Conservation (phyloP, 2,888 invertebrate genomes). For the Apamea sordens region DNA sequence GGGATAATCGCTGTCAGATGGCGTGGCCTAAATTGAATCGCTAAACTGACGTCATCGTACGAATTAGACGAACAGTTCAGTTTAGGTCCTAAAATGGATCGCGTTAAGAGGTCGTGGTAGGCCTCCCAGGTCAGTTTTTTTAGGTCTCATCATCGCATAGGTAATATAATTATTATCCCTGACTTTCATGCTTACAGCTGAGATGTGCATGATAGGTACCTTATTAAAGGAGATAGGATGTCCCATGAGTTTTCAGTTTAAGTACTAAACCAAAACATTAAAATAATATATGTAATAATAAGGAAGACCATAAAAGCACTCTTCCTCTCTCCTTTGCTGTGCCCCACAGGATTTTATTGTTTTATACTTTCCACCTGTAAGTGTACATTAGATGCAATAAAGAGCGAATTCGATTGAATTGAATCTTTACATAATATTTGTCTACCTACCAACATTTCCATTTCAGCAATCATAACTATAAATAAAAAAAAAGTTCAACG, state of each 20-base stretch:
- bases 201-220: background rate
- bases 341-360: background rate
- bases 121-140: too few relatives aligned
- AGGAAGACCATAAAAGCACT: background rate
- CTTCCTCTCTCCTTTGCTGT: background rate
- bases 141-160: too few relatives aligned
- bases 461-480: background rate
- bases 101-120: too few relatives aligned
- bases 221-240: background rate
- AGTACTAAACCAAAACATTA: background rate
- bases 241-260: background rate
- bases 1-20: too few relatives aligned
- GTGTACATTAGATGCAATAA: background rate
- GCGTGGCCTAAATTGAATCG: too few relatives aligned
- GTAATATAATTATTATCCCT: too few relatives aligned
- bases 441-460: conserved; percentile 1
- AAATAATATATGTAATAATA: too few relatives aligned
- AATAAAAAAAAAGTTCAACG: conserved; percentile 19
- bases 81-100: too few relatives aligned
- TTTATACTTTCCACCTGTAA: background rate
- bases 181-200: background rate
- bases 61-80: too few relatives aligned
- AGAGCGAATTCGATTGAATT: background rate
- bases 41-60: too few relatives aligned
- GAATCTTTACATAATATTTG: background rate